Conservation (phyloP, 2,113 vertebrate genomes). For the Dasyurus viverrinus region DNA sequence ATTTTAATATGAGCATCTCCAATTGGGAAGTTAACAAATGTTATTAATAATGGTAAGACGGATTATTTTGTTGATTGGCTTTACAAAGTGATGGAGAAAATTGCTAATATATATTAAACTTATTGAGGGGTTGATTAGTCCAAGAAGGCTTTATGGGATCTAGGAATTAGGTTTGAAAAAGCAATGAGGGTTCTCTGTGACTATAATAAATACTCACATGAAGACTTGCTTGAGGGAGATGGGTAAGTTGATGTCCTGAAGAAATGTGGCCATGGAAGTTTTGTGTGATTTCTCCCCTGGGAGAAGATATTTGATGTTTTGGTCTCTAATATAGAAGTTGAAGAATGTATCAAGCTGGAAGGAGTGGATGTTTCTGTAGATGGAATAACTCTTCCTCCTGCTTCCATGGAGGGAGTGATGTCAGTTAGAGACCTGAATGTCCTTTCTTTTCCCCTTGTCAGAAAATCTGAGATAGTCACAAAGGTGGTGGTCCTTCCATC, state of each 20-base stretch:
- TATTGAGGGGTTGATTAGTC: not conserved
- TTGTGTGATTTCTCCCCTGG: slow-evolving; percentile 21
- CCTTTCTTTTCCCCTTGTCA: not conserved
- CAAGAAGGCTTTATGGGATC: not conserved
- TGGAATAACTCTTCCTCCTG: not conserved
- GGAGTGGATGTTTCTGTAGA: slow-evolving; percentile 12
- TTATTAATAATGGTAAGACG: not conserved
- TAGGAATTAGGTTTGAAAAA: not conserved
- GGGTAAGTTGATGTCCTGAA: not conserved
- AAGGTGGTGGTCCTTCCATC: not conserved
- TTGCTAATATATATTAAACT: not conserved
- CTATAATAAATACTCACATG: slow-evolving; percentile 27
- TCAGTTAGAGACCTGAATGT: not conserved
- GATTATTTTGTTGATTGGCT: not conserved
- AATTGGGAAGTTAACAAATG: not conserved
- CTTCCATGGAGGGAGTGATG: not conserved
- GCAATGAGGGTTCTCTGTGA: not conserved
- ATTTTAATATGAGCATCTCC: not conserved
- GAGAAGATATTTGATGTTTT: not conserved
- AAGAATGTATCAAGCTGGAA: not conserved
- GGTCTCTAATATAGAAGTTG: not conserved
- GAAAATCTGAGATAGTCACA: not conserved
- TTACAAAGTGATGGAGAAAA: not conserved
- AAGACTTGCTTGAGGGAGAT: not conserved
- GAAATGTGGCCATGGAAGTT: not conserved